Percentiles rank a stretch among this genome's conserved stretches.
phyloP scores from a whole-genome alignment of 1,140 invertebrate species.

The Sarcophaga bullata region DNA sequence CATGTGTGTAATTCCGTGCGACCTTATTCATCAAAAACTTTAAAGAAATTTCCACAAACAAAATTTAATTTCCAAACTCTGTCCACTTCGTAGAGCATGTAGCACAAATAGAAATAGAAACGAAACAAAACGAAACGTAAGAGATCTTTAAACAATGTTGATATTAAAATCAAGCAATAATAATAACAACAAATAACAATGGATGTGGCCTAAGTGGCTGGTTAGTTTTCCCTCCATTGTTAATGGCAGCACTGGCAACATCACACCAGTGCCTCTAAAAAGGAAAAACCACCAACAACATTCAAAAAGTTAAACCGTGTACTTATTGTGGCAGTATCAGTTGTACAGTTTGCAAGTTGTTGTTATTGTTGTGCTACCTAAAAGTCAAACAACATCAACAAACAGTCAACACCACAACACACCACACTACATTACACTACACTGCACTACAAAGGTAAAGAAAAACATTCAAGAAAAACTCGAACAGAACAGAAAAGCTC shows the following conservation, averaged over 20 bases:
- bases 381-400: conserved; percentile 17
- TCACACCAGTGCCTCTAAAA: not conserved
- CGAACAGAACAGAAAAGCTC: conserved; percentile 6
- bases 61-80: not conserved
- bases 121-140: not conserved
- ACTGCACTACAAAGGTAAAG: not conserved
- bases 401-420: conserved; percentile 32
- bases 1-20: too few species aligned
- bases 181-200: conserved; percentile 28
- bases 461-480: not conserved
- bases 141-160: not conserved
- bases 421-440: too few species aligned
- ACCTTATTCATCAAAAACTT: too few species aligned
- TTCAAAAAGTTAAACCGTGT: conserved; percentile 5
- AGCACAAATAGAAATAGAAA: not conserved
- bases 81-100: not conserved
- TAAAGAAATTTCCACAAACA: not conserved
- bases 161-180: conserved; percentile 19
- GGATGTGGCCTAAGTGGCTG: conserved; percentile 32
- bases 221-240: conserved; percentile 26
- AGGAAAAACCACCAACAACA: too few species aligned
- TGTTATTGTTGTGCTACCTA: conserved; percentile 24
- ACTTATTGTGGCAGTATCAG: too few species aligned
- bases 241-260: conserved; percentile 14
- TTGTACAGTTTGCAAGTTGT: not conserved